Evolutionary conservation across 2,113 vertebrate genomes (phyloP).

Genomic region (Sinocyclocheilus rhinocerous): DNA sequence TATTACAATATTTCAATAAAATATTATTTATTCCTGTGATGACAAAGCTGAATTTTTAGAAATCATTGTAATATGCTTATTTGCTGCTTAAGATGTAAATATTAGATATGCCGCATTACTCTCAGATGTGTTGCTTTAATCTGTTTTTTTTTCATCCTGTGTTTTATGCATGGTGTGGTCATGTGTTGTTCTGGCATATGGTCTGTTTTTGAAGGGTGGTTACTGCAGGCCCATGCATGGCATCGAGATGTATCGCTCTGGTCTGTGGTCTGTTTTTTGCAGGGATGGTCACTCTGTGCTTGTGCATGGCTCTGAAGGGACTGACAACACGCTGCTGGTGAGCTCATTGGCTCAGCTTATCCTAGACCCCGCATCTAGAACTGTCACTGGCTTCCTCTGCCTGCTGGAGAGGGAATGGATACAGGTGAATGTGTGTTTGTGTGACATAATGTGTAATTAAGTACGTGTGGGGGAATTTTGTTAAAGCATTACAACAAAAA

Average conservation of each 20-base stretch:
- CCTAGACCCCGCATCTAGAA: constrained; percentile 81
- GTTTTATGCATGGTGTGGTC: background rate
- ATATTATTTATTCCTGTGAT: background rate
- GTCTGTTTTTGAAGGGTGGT: background rate
- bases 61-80: background rate
- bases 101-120: background rate
- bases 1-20: background rate
- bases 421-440: constrained; percentile 71
- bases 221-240: background rate
- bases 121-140: background rate
- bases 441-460: background rate
- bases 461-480: background rate
- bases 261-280: constrained; percentile 4
- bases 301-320: constrained; percentile 85
- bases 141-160: background rate
- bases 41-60: background rate
- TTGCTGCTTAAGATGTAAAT: background rate
- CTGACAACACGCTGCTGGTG: constrained; percentile 80
- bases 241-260: background rate
- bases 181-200: background rate
- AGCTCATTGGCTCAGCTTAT: constrained; percentile 86
- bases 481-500: background rate
- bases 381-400: constrained; percentile 80
- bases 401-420: constrained; percentile 87
- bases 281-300: constrained; percentile 82